Conservation (phyloP, 2,113 vertebrate genomes). For the Mormyrus iriodes region DNA sequence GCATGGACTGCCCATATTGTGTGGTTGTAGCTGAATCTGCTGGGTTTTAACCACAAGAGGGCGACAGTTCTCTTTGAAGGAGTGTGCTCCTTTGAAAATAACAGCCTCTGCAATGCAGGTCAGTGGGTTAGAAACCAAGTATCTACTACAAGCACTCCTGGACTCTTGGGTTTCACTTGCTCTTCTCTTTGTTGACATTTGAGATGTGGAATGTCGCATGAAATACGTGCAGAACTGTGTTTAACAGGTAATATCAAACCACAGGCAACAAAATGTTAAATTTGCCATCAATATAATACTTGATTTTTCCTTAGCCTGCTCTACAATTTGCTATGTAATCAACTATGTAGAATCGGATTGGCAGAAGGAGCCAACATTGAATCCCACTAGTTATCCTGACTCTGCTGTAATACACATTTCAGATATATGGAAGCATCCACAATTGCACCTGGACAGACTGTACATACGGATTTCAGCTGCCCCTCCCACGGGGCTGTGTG, state of each 20-base stretch:
- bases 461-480: background rate
- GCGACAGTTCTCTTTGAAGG: constrained; percentile 26
- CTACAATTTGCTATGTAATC: background rate
- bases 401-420: background rate
- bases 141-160: constrained; percentile 4
- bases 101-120: constrained; percentile 48
- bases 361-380: background rate
- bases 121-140: constrained; percentile 42
- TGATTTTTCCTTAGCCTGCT: background rate
- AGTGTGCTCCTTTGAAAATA: background rate
- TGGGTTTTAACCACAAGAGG: constrained; percentile 32
- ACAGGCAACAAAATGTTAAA: background rate
- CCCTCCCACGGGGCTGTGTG: background rate
- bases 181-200: background rate
- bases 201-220: background rate
- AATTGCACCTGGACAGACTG: background rate
- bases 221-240: background rate
- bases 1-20: background rate
- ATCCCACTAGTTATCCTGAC: background rate
- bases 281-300: background rate
- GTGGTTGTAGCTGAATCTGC: background rate
- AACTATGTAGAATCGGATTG: background rate
- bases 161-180: background rate
- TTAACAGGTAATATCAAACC: background rate
- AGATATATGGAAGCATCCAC: background rate